Base-by-base conservation (phyloP, 2,888 invertebrate species). In the Cephonodes hylas region DNA sequence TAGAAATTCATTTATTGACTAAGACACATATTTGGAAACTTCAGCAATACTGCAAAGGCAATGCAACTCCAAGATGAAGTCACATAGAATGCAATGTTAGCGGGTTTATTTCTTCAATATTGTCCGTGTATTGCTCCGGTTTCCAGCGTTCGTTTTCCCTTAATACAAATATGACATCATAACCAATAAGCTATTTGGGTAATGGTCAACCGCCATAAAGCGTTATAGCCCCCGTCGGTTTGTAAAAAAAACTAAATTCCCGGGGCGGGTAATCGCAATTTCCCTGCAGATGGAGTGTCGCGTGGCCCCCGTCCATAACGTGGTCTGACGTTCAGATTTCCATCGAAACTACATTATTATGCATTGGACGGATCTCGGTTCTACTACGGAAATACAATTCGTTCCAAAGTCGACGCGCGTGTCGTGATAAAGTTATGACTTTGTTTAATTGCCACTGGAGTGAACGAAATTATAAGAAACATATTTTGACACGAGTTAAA, bases 281-380 rank as follows among this genome's bases (percentile, higher is more conserved):
- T 66, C 53, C 63, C 38, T 38, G 20, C 23, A 63, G 48, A 53
- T 60, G 20, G 23, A 44, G 6, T 44, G 64, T 60, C 56, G 56
- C 45, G 42, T 60, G 42, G 42, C 31, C 44, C 62, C 53, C 23
- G 59, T 38, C 31, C 44, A 56, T 34, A 63, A 34, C 38, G 48
- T 44, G 27, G 66, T 63, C 63, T 63, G 66, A 64, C 63, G 68
- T 69, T 71, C 66, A 65, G 64, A 73, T 74, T 73, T 71, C 72
- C 73, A 74, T 75, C 71, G 72, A 69, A 71, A 69, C 66, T 67
- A 68, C 74, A 79, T 83, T 81, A 79, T 72, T 79, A 82, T 81
- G 74, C 80, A 81, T 80, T 74, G 71, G 68, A 74, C 68, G 71
- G 68, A 66, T 65, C 65, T 66, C 57, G 53, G 46, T 48, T 58